These are phyloP conservation scores for Novumbra hubbsi DNA, from an alignment of 2,797 vertebrate species.

Conservation along the genomic window DNA sequence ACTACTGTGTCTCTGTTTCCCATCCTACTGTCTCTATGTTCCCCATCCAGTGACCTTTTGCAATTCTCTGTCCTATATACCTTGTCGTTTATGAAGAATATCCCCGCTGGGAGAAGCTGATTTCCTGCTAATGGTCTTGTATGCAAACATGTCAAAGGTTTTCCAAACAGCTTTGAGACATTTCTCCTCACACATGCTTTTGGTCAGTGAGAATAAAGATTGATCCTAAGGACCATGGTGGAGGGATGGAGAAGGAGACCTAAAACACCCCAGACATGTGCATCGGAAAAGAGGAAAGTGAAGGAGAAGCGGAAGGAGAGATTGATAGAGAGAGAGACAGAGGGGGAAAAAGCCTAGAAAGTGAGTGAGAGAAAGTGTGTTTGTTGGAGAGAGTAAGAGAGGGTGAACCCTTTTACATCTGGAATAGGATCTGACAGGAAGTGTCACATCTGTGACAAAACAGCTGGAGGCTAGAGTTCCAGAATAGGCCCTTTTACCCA, in stretches of 20 bases:
- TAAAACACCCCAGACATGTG: too few relatives aligned
- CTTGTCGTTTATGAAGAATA: not conserved
- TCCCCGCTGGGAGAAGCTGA: not conserved
- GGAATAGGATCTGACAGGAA: constrained; percentile 63
- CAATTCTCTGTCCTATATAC: not conserved
- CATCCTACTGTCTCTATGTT: too few relatives aligned
- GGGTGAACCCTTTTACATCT: constrained; percentile 47
- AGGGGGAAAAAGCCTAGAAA: constrained; percentile 5
- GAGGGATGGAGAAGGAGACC: not conserved
- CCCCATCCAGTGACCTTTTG: too few relatives aligned
- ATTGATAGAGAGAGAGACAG: not conserved
- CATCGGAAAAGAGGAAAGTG: too few relatives aligned
- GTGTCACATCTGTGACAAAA: constrained; percentile 62
- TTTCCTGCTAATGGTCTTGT: not conserved
- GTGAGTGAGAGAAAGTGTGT: constrained; percentile 1
- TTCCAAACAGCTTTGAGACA: not conserved
- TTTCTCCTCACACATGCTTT: not conserved
- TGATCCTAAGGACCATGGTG: not conserved
- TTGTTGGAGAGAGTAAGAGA: constrained; percentile 26
- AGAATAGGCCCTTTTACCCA: constrained; percentile 34
- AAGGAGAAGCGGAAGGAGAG: too few relatives aligned
- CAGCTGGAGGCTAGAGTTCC: constrained; percentile 57
- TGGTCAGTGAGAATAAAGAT: not conserved
- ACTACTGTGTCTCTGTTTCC: not conserved
- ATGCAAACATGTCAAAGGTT: constrained; percentile 6